phyloP scores from a whole-genome alignment of 2,888 invertebrate genomes.

The Aleiodes leptofemur region DNA sequence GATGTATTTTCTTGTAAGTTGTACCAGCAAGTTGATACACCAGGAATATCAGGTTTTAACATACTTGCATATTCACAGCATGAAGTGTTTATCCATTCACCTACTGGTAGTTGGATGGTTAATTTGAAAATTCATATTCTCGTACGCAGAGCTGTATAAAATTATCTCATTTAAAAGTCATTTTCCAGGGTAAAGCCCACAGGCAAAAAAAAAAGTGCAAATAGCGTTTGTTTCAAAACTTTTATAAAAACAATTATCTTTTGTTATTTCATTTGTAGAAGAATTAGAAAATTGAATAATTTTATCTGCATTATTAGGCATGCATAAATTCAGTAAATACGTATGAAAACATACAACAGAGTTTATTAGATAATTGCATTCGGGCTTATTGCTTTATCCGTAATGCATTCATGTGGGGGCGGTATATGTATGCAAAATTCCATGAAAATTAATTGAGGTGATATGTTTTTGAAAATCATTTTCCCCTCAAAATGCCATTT shows the following conservation, averaged over 20 bases:
- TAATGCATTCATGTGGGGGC: background rate
- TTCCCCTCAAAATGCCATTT: background rate
- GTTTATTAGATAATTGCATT: too few relatives aligned
- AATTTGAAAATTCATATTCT: constrained; percentile 28
- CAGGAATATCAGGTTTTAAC: background rate
- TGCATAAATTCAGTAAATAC: too few relatives aligned
- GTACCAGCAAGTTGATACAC: background rate
- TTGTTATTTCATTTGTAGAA: too few relatives aligned
- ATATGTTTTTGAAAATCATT: background rate
- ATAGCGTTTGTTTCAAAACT: background rate
- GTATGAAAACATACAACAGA: too few relatives aligned
- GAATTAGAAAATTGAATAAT: too few relatives aligned
- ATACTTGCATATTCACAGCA: constrained; percentile 11
- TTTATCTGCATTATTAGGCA: too few relatives aligned
- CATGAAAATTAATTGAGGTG: constrained; percentile 14
- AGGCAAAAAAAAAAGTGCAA: background rate
- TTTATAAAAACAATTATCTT: background rate
- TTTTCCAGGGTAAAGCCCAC: background rate
- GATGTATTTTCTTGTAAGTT: background rate
- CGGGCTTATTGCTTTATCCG: too few relatives aligned
- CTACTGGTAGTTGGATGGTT: background rate
- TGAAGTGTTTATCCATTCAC: constrained; percentile 8
- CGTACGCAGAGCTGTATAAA: background rate
- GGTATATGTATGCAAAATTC: background rate
- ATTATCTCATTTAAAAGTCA: constrained; percentile 26